Conservation (phyloP, 2,113 vertebrate species). For the Rattus norvegicus region DNA sequence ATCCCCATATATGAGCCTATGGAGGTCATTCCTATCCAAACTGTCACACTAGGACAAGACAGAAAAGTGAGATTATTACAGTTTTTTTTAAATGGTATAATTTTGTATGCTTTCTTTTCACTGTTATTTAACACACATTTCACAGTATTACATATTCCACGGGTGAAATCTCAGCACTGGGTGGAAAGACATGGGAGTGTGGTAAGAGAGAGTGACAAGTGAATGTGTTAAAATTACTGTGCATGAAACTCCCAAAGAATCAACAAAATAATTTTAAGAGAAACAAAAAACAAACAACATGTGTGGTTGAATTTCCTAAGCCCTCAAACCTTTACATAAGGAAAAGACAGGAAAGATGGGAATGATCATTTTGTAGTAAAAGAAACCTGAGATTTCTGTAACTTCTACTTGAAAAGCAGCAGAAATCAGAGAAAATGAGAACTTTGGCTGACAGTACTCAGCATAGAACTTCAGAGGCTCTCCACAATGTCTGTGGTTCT, state of each 20-base stretch:
- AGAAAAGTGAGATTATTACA: conserved; percentile 1
- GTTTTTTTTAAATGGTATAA: not conserved
- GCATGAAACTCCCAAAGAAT: not conserved
- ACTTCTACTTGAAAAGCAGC: conserved; percentile 67
- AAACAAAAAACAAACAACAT: not conserved
- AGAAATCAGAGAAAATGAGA: conserved; percentile 68
- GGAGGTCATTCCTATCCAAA: not conserved
- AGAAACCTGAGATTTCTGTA: conserved; percentile 56
- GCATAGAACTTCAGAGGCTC: conserved; percentile 74
- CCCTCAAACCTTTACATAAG: conserved; percentile 26
- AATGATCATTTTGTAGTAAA: conserved; percentile 51
- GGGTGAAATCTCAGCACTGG: not conserved
- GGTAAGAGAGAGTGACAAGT: not conserved
- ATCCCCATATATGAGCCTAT: not conserved
- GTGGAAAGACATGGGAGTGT: not conserved
- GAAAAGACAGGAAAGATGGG: conserved; percentile 27
- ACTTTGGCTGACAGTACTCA: conserved; percentile 63
- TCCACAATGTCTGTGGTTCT: conserved; percentile 57
- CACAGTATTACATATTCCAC: not conserved
- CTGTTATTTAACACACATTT: conserved; percentile 5
- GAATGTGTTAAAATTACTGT: not conserved
- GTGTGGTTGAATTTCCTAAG: not conserved
- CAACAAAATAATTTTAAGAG: not conserved
- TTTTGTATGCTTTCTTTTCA: conserved; percentile 21
- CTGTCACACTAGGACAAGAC: not conserved